Evolutionary conservation across 2,888 invertebrate genomes (phyloP), one percentile per base, ranked within the genome.

Genomic region (Carterocephalus palaemon): DNA sequence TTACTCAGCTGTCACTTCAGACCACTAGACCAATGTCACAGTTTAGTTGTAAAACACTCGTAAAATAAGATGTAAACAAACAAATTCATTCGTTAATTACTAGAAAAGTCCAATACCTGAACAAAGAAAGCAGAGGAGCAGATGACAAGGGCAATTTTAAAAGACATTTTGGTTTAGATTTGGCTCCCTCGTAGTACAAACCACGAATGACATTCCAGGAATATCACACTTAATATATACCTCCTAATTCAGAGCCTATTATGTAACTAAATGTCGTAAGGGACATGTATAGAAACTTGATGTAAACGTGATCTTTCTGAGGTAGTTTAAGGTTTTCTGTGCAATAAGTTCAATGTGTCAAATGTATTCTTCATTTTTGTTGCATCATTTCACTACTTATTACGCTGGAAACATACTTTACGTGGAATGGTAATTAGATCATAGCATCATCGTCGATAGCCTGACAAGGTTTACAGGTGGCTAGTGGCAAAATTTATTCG

Each of bases 201-300:
- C 3, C 1, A 6, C 3, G 23, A 8, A 36, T 36, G 36, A 36
- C 22, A 3, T 36, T 23, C 36, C 23, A 7, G 36, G 23, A 36
- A 36, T 16, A 16, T 29, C 3, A 16, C 8, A 8, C 8, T 16
- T 29, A 4, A 16, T 8, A 8, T 29, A 29, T 29, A 29, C 29
- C 16, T 16, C 16, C 12, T 16, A 15, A 29, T 29, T 8, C 16
- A 29, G n/a, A 29, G 4, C 9, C 1, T 16, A n/a, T 29, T 29
- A 29, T 12, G 29, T 29, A 29, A 29, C 16, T n/a, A 1, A 16
- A 16, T 16, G 29, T 5, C 1, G 29, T 29, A 8, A n/a, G n/a
- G n/a, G n/a, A 29, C 16, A 2, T 28, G 1, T 6, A 4, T 3
- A 51, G 22, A 52, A 55, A 40, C 7, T 29, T 16, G 8, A 16